Conservation (phyloP, 2,797 vertebrate genomes). For the Melanotaenia maccullochi region DNA sequence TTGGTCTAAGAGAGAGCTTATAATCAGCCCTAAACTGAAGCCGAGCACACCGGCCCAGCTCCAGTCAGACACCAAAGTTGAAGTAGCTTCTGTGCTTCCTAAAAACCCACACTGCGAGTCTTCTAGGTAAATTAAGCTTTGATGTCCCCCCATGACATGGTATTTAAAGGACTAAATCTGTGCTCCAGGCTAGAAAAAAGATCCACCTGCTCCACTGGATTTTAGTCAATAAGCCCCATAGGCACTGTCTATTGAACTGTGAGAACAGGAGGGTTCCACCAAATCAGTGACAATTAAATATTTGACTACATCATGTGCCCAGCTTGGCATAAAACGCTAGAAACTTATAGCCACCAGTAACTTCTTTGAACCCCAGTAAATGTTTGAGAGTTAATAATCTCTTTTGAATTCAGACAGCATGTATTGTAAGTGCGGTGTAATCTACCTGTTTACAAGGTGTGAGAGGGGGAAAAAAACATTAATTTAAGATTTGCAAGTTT, state of each 20-base stretch:
- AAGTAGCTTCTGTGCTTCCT: constrained; percentile 13
- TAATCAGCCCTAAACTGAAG: not conserved
- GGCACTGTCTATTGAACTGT: constrained; percentile 14
- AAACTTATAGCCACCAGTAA: constrained; percentile 5
- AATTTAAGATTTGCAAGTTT: not conserved
- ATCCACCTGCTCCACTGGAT: constrained; percentile 41
- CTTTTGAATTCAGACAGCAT: not conserved
- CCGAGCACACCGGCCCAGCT: not conserved
- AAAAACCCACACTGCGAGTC: constrained; percentile 29
- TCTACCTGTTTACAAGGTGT: not conserved
- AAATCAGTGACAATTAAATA: constrained; percentile 26
- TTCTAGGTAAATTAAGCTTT: constrained; percentile 47
- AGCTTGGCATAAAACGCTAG: constrained; percentile 18
- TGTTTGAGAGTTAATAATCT: not conserved
- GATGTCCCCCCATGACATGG: constrained; percentile 14
- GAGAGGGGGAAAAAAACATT: not conserved
- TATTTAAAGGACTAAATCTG: constrained; percentile 46
- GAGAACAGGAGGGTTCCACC: not conserved
- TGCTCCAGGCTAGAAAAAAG: constrained; percentile 35
- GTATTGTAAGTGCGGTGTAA: not conserved
- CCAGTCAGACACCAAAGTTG: constrained; percentile 14
- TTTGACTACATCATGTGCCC: constrained; percentile 9
- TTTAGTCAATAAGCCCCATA: constrained; percentile 28
- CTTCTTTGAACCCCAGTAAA: constrained; percentile 1
- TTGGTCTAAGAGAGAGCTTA: not conserved